These are phyloP conservation scores for Hippocampus abdominalis DNA, from an alignment of 2,113 vertebrate species.

Conservation along the genomic window DNA sequence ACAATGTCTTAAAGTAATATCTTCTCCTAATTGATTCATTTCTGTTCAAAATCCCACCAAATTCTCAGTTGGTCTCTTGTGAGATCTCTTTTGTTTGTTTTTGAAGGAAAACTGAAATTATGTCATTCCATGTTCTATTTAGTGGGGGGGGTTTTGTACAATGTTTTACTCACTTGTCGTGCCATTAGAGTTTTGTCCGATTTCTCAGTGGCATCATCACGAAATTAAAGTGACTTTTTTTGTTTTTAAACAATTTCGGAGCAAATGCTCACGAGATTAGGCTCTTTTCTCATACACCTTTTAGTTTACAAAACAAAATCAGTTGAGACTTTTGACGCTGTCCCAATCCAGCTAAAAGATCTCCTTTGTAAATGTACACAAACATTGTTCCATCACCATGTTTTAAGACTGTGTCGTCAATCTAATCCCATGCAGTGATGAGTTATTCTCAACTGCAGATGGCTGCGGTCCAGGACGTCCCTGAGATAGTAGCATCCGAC, in stretches of 20 bases:
- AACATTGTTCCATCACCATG: not conserved
- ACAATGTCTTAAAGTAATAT: too few relatives aligned
- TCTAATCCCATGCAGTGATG: conserved; percentile 7
- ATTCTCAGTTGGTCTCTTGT: too few relatives aligned
- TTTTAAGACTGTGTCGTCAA: not conserved
- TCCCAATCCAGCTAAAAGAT: not conserved
- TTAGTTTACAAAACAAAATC: not conserved
- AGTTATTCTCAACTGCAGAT: conserved; percentile 8
- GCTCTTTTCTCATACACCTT: not conserved
- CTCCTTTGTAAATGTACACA: not conserved
- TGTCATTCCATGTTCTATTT: too few relatives aligned
- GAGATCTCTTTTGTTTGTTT: too few relatives aligned
- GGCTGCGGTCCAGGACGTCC: conserved; percentile 24
- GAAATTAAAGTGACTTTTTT: not conserved
- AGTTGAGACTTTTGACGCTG: not conserved
- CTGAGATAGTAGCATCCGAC: conserved; percentile 25
- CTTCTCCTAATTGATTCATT: too few relatives aligned
- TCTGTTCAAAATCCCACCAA: not conserved
- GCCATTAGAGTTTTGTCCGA: too few relatives aligned
- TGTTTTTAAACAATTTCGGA: not conserved
- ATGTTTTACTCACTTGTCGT: too few relatives aligned
- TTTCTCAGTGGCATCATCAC: not conserved
- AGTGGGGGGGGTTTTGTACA: too few relatives aligned
- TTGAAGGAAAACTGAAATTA: too few relatives aligned
- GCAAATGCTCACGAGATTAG: not conserved